Base-by-base conservation (phyloP, 1,140 invertebrate species). In the Bombyx mandarina region DNA sequence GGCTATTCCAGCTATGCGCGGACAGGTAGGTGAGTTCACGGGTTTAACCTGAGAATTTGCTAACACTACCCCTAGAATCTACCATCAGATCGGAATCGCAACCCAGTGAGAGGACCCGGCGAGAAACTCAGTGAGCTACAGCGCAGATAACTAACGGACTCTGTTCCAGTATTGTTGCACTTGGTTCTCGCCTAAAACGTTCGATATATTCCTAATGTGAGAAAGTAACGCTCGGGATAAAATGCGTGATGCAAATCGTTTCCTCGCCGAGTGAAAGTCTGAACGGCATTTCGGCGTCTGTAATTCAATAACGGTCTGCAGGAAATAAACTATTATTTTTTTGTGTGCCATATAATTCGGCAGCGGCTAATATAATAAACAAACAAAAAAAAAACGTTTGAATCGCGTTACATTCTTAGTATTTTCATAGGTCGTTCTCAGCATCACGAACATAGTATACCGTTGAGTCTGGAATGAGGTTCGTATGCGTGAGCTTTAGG, bases 161-260 rank as follows among this genome's bases (percentile, higher is more conserved):
- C 82, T 80, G 57, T 67, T 67, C 71, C 75, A 68, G 72, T 69
- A 75, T 78, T 52, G 61, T 35, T 63, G 69, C 63, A 70, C 63
- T 67, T 46, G 61, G 54, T 60, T 72, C 65, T 74, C 71, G 77
- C 74, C 71, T 22, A 73, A 75, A 78, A 75, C 70, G 69, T 69
- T 58, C 66, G 70, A 75, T 80, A 79, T 72, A 73, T 81, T 83
- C 75, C 71, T 70, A 75, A 72, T 72, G 67, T 65, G 72, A 75
- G 80, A 86, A 86, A 86, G 82, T 82, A 77, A 61, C 58, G 65
- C 71, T 71, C 66, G 70, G 78, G 73, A 82, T 79, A 72, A 76
- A 79, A 78, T 77, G 59, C 65, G 63, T 73, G 60, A 65, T 71
- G 67, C 62, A 77, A 81, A 78, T 76, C 66, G 69, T 77, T 69